phyloP scores from a whole-genome alignment of 2,797 vertebrate genomes.

The Numenius phaeopus region DNA sequence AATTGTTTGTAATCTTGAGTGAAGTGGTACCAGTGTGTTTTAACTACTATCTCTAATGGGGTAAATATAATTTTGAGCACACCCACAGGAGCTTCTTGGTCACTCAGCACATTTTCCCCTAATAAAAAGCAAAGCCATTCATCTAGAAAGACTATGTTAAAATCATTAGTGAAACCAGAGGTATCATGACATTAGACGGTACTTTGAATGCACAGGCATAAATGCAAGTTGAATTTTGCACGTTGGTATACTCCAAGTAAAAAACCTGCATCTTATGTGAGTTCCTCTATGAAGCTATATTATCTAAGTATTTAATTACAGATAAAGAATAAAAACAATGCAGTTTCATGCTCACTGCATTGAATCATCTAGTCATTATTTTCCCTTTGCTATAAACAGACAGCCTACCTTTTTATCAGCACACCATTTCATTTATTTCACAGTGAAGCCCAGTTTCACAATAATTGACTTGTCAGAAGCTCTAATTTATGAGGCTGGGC shows the following conservation, averaged over 20 bases:
- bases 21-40: slow-evolving; percentile 29
- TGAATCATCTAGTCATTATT: slow-evolving; percentile 85
- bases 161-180: slow-evolving; percentile 18
- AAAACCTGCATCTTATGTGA: slow-evolving; percentile 57
- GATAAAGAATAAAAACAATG: slow-evolving; percentile 81
- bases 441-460: slow-evolving; percentile 86
- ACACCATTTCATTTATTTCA: slow-evolving; percentile 88
- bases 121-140: slow-evolving; percentile 55
- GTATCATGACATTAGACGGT: neutral
- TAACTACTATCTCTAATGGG: slow-evolving; percentile 23
- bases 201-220: slow-evolving; percentile 47
- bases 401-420: slow-evolving; percentile 84
- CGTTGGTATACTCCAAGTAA: slow-evolving; percentile 36
- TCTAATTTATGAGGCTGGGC: slow-evolving; percentile 87
- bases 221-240: slow-evolving; percentile 64
- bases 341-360: slow-evolving; percentile 80
- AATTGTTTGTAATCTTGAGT: neutral
- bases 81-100: slow-evolving; percentile 40
- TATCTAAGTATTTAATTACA: slow-evolving; percentile 81
- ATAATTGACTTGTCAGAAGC: slow-evolving; percentile 89
- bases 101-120: slow-evolving; percentile 13
- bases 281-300: slow-evolving; percentile 70
- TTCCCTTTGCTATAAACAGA: slow-evolving; percentile 81
- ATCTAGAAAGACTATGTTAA: slow-evolving; percentile 50
- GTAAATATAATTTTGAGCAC: slow-evolving; percentile 48